phyloP scores from a whole-genome alignment of 2,797 vertebrate species.

The Oreochromis grahami region DNA sequence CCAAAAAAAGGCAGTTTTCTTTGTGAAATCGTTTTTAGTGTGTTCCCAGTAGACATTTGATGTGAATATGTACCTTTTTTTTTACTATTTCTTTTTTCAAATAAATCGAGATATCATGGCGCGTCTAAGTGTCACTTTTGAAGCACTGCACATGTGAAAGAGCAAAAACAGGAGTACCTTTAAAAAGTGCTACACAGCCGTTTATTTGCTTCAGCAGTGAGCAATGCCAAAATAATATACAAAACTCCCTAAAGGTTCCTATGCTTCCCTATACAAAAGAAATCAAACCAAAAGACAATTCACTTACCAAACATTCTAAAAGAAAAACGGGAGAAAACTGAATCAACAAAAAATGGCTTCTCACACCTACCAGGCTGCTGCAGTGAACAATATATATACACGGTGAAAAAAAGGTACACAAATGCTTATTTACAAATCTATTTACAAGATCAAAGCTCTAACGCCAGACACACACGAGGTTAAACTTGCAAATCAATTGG shows the following conservation, averaged over 20 bases:
- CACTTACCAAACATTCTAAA: not conserved
- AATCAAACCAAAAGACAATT: not conserved
- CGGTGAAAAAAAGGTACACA: not conserved
- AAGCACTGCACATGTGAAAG: not conserved
- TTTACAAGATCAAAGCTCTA: not conserved
- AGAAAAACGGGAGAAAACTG: not conserved
- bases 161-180: not conserved
- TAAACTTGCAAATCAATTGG: not conserved
- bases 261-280: not conserved
- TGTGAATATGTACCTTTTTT: constrained; percentile 5
- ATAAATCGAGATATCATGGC: constrained; percentile 30
- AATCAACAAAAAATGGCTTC: not conserved
- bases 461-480: not conserved
- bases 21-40: constrained; percentile 25
- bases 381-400: not conserved
- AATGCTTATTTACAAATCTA: not conserved
- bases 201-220: not conserved
- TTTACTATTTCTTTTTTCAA: not conserved
- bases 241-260: not conserved
- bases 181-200: not conserved
- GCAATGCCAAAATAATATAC: not conserved
- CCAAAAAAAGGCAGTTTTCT: constrained; percentile 48
- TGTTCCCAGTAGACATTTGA: constrained; percentile 6
- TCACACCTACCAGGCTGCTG: not conserved
- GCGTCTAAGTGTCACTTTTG: not conserved